Conservation (phyloP, 2,888 invertebrate genomes). For the Dicroscelio sp. region DNA sequence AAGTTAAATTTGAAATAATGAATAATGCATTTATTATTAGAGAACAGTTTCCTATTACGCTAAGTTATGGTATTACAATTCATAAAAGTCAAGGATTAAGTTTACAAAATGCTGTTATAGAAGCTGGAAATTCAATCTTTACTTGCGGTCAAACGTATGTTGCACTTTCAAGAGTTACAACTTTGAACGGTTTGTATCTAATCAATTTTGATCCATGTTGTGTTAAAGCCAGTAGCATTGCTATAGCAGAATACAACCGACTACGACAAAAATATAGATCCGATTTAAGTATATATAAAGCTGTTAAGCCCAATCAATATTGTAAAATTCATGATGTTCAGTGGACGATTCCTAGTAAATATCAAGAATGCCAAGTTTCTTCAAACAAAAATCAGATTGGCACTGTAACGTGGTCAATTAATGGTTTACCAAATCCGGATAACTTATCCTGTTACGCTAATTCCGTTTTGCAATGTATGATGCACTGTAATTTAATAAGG, state of each 20-base stretch:
- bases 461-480: not conserved
- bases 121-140: constrained; percentile 39
- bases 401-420: not conserved
- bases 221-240: constrained; percentile 70
- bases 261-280: constrained; percentile 14
- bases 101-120: constrained; percentile 19
- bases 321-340: constrained; percentile 38
- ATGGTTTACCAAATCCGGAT: constrained; percentile 15
- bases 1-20: constrained; percentile 79
- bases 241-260: constrained; percentile 30
- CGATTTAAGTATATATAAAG: constrained; percentile 67
- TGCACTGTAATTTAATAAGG: constrained; percentile 21
- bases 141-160: constrained; percentile 29
- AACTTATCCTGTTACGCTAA: constrained; percentile 22
- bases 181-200: constrained; percentile 30
- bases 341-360: constrained; percentile 32
- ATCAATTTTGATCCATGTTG: constrained; percentile 45
- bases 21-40: constrained; percentile 32
- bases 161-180: constrained; percentile 27
- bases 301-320: constrained; percentile 61
- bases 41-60: constrained; percentile 65
- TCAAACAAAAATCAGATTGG: not conserved
- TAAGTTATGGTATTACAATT: constrained; percentile 86
- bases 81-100: constrained; percentile 58
- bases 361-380: constrained; percentile 22